Evolutionary conservation across 2,113 vertebrate genomes (phyloP), one percentile per base, ranked within the genome.

Genomic region (Pleuronectes platessa): DNA sequence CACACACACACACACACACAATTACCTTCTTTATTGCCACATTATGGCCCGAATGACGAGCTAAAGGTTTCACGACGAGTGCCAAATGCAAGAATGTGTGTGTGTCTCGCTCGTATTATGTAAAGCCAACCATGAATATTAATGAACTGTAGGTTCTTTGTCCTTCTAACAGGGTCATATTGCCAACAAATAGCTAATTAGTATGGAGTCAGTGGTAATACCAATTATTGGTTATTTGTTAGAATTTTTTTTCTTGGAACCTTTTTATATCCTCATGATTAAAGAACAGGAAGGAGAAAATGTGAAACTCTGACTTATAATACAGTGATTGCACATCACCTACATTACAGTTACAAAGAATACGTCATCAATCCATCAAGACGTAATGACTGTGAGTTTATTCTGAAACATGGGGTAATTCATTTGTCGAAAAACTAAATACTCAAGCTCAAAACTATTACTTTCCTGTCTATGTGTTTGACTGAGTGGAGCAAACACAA

Each of bases 101-200:
- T 27, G 40, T 3, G 40, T 42, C 40, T 42, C 40, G 40, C 40
- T 11, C 11, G 2, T n/a, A 49, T 49, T 49, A 49, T 74, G 61
- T 76, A 66, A 79, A 68, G 51, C 62, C 27, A 37, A 12, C 8
- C 11, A 54, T 81, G 35, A 70, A 63, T 68, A 76, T 83, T 81
- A 61, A 86, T 85, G 49, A 77, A 27, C 5, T 45, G 37, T 11
- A 42, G 23, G 60, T 82, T n/a, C 55, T 74, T 61, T 53, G 49
- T 61, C 61, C 60, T 74, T 76, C 55, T 21, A 68, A 68, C 51
- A 17, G 42, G 3, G 56, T 27, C 13, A 21, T 6, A 45, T 13
- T 80, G 49, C 68, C 66, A 66, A 75, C 9, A 67, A 54, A 71
- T 17, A 45, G 13, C 11, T 40, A 23, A 59, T 9, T 51, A 53